A percentile compares a stretch with the other conserved stretches of the same genome.
Conservation (phyloP, 1,140 invertebrate genomes). For the Cherax quadricarinatus region DNA sequence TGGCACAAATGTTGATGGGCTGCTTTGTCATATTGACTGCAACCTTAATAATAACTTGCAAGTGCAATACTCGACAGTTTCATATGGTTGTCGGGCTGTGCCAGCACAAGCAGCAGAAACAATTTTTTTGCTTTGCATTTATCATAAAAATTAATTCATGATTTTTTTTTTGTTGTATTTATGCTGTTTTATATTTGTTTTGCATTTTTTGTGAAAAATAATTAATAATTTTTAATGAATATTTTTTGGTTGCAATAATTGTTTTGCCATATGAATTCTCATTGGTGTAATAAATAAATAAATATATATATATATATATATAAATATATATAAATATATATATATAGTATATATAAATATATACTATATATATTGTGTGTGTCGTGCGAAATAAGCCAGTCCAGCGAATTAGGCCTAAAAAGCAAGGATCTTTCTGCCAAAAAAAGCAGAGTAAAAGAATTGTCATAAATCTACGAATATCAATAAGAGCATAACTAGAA, state of each 20-base stretch:
- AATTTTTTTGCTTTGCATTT: background rate
- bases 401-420: no score
- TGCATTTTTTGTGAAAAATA: slow-evolving; percentile 14
- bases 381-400: no score
- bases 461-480: no score
- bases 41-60: slow-evolving; percentile 32
- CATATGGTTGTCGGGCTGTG: slow-evolving; percentile 22
- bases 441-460: no score
- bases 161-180: background rate
- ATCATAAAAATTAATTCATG: background rate
- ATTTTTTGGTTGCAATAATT: background rate
- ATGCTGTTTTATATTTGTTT: background rate
- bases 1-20: slow-evolving; percentile 66
- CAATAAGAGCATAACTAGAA: no score
- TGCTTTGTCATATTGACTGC: slow-evolving; percentile 52
- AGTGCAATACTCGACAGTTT: slow-evolving; percentile 27
- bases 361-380: no score
- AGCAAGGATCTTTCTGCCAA: no score
- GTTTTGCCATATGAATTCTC: no score
- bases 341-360: no score
- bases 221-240: background rate
- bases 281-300: no score
- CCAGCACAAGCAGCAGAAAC: slow-evolving; percentile 26
- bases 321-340: no score
- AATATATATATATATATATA: no score